These are phyloP conservation scores for Drosophila recens DNA, from an alignment of 2,888 invertebrate species.

Conservation along the genomic window DNA sequence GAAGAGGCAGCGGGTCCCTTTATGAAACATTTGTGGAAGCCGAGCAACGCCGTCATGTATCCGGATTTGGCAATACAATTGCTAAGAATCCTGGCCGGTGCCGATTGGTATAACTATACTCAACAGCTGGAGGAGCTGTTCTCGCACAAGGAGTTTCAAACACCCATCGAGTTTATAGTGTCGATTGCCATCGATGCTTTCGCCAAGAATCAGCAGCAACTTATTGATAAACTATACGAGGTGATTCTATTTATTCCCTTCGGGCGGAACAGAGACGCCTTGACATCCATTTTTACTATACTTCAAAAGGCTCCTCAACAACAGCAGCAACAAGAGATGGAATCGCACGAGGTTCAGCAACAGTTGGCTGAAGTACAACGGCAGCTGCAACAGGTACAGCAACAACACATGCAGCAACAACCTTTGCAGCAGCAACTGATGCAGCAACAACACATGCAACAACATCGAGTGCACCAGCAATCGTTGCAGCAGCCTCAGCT, in stretches of 20 bases:
- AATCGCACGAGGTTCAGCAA: not conserved
- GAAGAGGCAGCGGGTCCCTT: slow-evolving; percentile 13
- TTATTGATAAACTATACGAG: not conserved
- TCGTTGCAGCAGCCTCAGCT: not conserved
- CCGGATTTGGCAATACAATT: slow-evolving; percentile 12
- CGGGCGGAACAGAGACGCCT: not conserved
- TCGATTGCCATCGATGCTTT: slow-evolving; percentile 15
- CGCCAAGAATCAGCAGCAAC: not conserved
- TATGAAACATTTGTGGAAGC: slow-evolving; percentile 57
- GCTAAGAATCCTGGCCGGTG: slow-evolving; percentile 28
- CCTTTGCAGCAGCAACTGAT: not conserved
- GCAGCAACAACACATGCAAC: slow-evolving; percentile 2
- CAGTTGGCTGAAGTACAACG: not conserved
- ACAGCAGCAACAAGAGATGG: not conserved
- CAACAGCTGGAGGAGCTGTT: slow-evolving; percentile 24
- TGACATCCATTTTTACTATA: not conserved
- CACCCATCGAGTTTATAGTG: slow-evolving; percentile 30
- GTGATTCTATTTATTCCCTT: slow-evolving; percentile 26
- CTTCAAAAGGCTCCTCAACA: not conserved
- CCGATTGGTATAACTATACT: slow-evolving; percentile 55
- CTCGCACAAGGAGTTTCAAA: slow-evolving; percentile 1
- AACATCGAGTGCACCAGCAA: not conserved
- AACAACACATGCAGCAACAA: not conserved
- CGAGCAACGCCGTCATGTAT: slow-evolving; percentile 3
- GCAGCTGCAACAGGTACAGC: not conserved